These are phyloP conservation scores for Boloria selene DNA, from an alignment of 2,888 invertebrate genomes.

Conservation along the genomic window DNA sequence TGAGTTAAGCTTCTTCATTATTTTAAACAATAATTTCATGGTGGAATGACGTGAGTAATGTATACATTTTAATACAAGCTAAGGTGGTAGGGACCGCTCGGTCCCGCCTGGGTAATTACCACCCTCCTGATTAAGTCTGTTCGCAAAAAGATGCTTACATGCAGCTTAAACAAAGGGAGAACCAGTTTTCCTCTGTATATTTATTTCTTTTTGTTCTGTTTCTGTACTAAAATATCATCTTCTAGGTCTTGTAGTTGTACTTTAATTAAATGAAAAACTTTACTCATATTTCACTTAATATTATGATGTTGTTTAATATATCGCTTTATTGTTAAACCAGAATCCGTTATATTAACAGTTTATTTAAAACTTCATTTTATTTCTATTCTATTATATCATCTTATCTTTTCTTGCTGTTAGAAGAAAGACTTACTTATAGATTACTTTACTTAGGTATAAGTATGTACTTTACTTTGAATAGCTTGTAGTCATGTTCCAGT, in stretches of 20 bases:
- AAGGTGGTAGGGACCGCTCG: slow-evolving; percentile 24
- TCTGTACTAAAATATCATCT: background rate
- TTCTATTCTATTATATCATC: background rate
- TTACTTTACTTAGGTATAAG: no score
- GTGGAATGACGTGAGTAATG: background rate
- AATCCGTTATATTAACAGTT: no score
- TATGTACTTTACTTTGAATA: background rate
- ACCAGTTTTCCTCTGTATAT: slow-evolving; percentile 19
- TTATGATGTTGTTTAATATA: no score
- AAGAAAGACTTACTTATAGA: no score
- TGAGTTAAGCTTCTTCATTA: background rate
- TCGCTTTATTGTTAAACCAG: no score
- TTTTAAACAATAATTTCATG: background rate
- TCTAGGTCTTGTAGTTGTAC: background rate
- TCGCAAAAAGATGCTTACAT: slow-evolving; percentile 5
- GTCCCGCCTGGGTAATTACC: slow-evolving; percentile 28
- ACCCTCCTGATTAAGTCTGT: slow-evolving; percentile 27
- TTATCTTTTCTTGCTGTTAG: no score
- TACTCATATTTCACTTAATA: no score
- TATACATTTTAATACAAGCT: background rate
- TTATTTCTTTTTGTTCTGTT: background rate
- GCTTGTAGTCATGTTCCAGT: slow-evolving; percentile 17
- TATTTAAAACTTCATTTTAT: background rate
- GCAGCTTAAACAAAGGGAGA: slow-evolving; percentile 31
- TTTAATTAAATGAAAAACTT: no score